Evolutionary conservation across 2,888 invertebrate genomes (phyloP).

Genomic region (Lasius platythorax): DNA sequence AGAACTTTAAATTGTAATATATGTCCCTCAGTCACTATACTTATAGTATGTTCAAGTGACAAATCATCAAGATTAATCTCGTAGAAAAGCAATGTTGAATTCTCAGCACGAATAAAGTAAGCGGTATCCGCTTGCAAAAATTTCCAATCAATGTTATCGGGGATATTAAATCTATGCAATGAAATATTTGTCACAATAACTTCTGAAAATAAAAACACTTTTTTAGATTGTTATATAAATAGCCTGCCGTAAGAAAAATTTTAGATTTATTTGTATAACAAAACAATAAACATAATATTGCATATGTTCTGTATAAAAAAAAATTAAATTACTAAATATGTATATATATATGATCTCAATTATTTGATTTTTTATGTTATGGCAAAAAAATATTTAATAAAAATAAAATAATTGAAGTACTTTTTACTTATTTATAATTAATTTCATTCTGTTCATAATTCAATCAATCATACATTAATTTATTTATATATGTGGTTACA

Average conservation of each 20-base stretch:
- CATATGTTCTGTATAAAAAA: background rate
- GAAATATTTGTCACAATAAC: conserved; percentile 72
- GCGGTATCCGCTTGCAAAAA: conserved; percentile 49
- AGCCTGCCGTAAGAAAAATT: background rate
- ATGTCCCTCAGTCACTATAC: conserved; percentile 33
- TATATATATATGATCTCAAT: no score
- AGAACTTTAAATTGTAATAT: conserved; percentile 78
- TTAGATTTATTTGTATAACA: background rate
- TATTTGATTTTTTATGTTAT: no score
- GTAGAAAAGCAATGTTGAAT: conserved; percentile 66
- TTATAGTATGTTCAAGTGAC: background rate
- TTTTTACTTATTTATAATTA: no score
- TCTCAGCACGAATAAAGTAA: conserved; percentile 67
- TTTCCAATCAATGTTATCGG: conserved; percentile 70
- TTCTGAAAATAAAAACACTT: conserved; percentile 63
- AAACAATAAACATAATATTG: background rate
- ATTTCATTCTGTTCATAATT: no score
- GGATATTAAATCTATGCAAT: conserved; percentile 60
- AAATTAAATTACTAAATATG: background rate
- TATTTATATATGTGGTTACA: no score
- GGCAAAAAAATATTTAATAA: no score
- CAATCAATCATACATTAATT: no score
- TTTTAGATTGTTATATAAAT: background rate
- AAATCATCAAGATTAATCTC: conserved; percentile 59
- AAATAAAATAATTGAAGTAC: no score